Base-by-base conservation (phyloP, 2,797 vertebrate genomes). In the Anisognathus igniventris region DNA sequence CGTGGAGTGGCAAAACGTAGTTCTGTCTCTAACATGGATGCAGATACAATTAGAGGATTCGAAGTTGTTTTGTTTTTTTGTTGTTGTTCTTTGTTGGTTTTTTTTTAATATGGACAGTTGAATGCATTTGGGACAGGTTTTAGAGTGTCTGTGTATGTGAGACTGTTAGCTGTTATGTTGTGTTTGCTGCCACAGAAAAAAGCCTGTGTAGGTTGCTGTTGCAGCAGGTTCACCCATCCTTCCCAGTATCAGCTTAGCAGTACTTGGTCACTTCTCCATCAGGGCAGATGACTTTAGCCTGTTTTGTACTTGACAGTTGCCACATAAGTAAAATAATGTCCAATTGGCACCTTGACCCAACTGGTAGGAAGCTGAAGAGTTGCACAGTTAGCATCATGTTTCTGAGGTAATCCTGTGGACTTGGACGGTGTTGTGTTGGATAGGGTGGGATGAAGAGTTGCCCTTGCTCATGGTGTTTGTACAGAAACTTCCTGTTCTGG, bases 21-120 rank as follows among this genome's bases (percentile, higher is more conserved):
- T 79, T 89, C 57, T 68, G 18, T 30, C 13, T 68, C 87, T 83
- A 74, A 22, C 10, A 5, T 12, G 16, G 37, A 14, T 64, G 25
- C 24, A 33, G 33, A 24, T 86, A 31, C 2, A 6, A 11, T 64
- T 64, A 60, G 15, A 47, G 14, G 11, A 83, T 71, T 91, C 39
- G 48, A 28, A 39, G 13, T 9, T 22, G 13, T 7, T 22, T 14
- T 18, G 33, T 5, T 28, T 33, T 20, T 24, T 61, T 21, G 6
- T n/a, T 37, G 10, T 24, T n/a, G 33, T 39, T 39, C 9, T 39
- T 39, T 9, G 37, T 37, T 37, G 7, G 7, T 21, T 8, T 15
- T 48, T 64, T 56, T 57, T 3, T 0, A 7, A 4, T 58, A 4
- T 60, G 21, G 14, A 18, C 15, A n/a, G 23, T 2, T n/a, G 4